Conservation (phyloP, 2,797 vertebrate genomes). For the Paguma larvata region DNA sequence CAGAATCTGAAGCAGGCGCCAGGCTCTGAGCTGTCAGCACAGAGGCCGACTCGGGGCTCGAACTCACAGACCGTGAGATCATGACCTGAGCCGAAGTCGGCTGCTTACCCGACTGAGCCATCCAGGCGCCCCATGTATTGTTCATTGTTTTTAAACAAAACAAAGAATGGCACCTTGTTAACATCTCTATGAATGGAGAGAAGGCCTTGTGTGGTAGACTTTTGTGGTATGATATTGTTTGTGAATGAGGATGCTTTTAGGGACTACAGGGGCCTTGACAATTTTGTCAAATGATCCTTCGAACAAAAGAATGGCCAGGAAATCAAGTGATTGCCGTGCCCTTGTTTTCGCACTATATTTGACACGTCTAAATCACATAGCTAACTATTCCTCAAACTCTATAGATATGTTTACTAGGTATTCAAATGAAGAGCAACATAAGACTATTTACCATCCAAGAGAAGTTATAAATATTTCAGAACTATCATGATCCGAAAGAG, state of each 20-base stretch:
- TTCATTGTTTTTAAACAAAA: neutral
- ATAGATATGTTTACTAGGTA: neutral
- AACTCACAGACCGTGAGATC: too few relatives aligned
- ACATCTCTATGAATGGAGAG: neutral
- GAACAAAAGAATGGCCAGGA: neutral
- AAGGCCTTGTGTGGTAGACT: neutral
- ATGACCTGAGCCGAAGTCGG: too few relatives aligned
- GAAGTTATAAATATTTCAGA: conserved; percentile 49
- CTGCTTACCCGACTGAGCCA: too few relatives aligned
- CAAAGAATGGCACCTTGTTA: neutral
- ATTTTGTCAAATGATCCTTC: neutral
- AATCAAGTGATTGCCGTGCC: neutral
- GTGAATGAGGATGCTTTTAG: neutral
- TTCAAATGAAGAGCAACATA: conserved; percentile 21
- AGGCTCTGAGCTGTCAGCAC: too few relatives aligned
- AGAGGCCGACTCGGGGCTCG: too few relatives aligned
- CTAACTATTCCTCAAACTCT: neutral
- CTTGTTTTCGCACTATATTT: neutral
- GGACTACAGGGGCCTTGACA: neutral
- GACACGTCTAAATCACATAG: neutral
- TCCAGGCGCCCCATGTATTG: too few relatives aligned
- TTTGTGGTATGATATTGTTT: neutral
- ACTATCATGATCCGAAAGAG: neutral
- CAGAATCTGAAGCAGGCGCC: too few relatives aligned
- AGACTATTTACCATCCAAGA: neutral